A percentile compares a stretch with the other conserved stretches of the same genome.
phyloP scores from a whole-genome alignment of 2,888 invertebrate genomes.

The Tetragonisca angustula region DNA sequence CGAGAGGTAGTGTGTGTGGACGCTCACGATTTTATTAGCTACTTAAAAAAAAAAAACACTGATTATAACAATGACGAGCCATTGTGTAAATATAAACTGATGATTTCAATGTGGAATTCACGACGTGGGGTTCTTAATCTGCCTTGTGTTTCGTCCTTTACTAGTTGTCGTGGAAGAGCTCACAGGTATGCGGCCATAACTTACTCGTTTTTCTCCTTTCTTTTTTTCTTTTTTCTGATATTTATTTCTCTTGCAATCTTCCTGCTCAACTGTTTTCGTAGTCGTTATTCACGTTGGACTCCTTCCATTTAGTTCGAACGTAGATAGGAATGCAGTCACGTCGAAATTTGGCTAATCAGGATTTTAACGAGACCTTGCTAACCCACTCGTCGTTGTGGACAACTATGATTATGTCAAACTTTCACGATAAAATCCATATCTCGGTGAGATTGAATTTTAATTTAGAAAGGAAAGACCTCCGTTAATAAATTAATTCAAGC shows the following conservation, averaged over 20 bases:
- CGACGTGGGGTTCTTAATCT: constrained; percentile 75
- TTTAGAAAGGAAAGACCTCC: not conserved
- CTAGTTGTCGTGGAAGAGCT: constrained; percentile 80
- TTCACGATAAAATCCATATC: not conserved
- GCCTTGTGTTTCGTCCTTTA: constrained; percentile 80
- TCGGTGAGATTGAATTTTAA: not conserved
- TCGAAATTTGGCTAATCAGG: constrained; percentile 36
- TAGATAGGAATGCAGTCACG: not conserved
- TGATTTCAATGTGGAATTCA: constrained; percentile 81
- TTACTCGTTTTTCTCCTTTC: not conserved
- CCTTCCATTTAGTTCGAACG: not conserved
- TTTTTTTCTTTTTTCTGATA: not conserved
- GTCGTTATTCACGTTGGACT: not conserved
- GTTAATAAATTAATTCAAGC: not conserved
- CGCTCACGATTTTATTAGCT: constrained; percentile 48
- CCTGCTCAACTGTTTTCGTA: not conserved
- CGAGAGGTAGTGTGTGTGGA: not conserved
- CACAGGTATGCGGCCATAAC: constrained; percentile 78
- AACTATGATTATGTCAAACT: not conserved
- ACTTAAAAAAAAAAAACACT: constrained; percentile 20
- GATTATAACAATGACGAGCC: constrained; percentile 62
- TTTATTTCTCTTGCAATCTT: not conserved
- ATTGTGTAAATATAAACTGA: constrained; percentile 83
- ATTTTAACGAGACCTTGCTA: not conserved
- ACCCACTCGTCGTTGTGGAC: not conserved